A percentile compares a stretch with the other conserved stretches of the same genome.
phyloP scores from a whole-genome alignment of 2,888 invertebrate species.

The Drosophila paracracens region DNA sequence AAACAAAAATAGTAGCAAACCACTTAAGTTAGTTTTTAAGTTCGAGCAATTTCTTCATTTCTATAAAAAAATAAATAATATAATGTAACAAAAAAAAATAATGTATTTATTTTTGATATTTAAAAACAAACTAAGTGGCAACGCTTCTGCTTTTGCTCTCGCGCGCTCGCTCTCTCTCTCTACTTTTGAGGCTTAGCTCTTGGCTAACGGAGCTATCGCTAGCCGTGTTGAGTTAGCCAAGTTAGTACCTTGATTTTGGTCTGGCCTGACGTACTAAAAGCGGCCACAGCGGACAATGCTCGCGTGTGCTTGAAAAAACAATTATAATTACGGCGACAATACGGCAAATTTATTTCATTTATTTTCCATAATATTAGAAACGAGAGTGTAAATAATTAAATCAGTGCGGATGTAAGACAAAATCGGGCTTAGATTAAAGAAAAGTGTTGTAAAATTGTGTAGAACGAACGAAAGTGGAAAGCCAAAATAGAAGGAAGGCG shows the following conservation, averaged over 20 bases:
- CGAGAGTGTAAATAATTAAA: slow-evolving; percentile 33
- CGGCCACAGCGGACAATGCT: slow-evolving; percentile 69
- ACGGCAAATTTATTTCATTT: slow-evolving; percentile 55
- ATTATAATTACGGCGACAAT: slow-evolving; percentile 49
- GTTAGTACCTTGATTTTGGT: slow-evolving; percentile 70
- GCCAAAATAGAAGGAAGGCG: slow-evolving; percentile 57
- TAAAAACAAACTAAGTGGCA: slow-evolving; percentile 30
- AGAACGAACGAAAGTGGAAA: slow-evolving; percentile 61
- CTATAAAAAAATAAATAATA: slow-evolving; percentile 27
- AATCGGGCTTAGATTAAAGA: slow-evolving; percentile 33
- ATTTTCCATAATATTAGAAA: slow-evolving; percentile 41
- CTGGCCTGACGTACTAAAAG: slow-evolving; percentile 66
- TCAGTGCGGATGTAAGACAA: slow-evolving; percentile 10
- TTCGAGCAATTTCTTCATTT: slow-evolving; percentile 10
- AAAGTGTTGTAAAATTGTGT: slow-evolving; percentile 68
- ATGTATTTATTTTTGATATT: neutral
- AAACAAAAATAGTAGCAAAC: slow-evolving; percentile 80
- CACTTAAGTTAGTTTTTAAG: slow-evolving; percentile 40
- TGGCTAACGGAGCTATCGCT: slow-evolving; percentile 52
- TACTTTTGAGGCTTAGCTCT: slow-evolving; percentile 58
- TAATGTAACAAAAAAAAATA: neutral
- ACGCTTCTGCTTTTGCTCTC: slow-evolving; percentile 25
- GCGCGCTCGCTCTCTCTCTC: slow-evolving; percentile 13
- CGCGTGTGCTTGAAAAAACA: slow-evolving; percentile 62
- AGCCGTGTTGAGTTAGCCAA: slow-evolving; percentile 66